A percentile compares a stretch with the other conserved stretches of the same genome.
phyloP scores from a whole-genome alignment of 2,888 invertebrate genomes.

The Ormyrus pomaceus region DNA sequence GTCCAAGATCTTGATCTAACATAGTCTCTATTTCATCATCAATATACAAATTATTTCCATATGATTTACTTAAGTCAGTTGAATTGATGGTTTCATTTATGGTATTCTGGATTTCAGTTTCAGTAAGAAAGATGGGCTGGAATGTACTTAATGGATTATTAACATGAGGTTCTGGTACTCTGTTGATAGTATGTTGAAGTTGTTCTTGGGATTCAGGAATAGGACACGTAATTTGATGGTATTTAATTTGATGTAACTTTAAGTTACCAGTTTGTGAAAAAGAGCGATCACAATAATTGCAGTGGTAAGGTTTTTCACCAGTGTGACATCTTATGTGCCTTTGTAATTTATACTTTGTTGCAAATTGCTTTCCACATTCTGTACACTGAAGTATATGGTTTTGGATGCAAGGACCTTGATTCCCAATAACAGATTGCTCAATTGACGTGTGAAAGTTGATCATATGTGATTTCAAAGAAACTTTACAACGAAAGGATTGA shows the following conservation, averaged over 20 bases:
- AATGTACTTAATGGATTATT: constrained; percentile 63
- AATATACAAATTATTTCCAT: constrained; percentile 69
- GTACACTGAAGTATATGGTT: constrained; percentile 63
- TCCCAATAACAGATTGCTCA: constrained; percentile 56
- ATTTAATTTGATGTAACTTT: constrained; percentile 70
- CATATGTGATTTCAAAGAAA: constrained; percentile 71
- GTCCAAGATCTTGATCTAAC: constrained; percentile 67
- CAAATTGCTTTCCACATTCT: constrained; percentile 71
- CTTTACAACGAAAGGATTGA: constrained; percentile 71
- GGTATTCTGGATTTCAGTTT: constrained; percentile 71
- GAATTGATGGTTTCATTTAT: constrained; percentile 72
- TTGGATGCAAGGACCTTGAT: constrained; percentile 55
- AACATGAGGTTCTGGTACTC: constrained; percentile 53
- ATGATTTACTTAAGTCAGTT: constrained; percentile 65
- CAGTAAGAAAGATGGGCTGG: constrained; percentile 67
- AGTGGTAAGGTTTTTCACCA: constrained; percentile 70
- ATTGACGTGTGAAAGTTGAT: constrained; percentile 69
- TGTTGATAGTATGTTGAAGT: constrained; percentile 55
- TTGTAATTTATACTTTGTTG: constrained; percentile 71
- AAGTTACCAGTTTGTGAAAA: constrained; percentile 73
- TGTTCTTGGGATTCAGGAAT: constrained; percentile 59
- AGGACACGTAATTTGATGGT: constrained; percentile 63
- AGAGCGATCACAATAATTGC: constrained; percentile 68
- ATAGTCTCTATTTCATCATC: constrained; percentile 71
- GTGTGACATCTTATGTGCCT: constrained; percentile 70